A percentile compares a stretch with the other conserved stretches of the same genome.
Conservation (phyloP, 2,113 vertebrate genomes). For the Sialia sialis region DNA sequence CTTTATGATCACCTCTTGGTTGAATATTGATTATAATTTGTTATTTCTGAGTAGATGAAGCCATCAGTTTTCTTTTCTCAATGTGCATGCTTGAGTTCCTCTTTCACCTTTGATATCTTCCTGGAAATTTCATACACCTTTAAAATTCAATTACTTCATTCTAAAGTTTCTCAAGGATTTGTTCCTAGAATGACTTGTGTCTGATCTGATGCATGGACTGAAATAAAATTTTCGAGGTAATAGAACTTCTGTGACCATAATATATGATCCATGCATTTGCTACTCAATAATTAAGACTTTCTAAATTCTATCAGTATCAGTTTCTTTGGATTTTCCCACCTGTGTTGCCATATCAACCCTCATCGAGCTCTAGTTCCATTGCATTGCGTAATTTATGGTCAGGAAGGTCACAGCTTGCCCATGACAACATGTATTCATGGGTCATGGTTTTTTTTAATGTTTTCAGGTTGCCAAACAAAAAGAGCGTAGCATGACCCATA, state of each 20-base stretch:
- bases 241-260: neutral
- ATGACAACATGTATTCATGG: accelerated
- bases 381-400: neutral
- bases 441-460: neutral
- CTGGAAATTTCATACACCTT: neutral
- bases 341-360: neutral
- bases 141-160: neutral
- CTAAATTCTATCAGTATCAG: neutral
- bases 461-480: neutral
- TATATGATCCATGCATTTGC: neutral
- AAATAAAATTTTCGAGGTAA: neutral
- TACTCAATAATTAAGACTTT: neutral
- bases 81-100: neutral
- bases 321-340: neutral
- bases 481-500: neutral
- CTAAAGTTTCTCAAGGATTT: neutral
- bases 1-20: neutral
- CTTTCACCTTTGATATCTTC: neutral
- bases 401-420: neutral
- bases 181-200: neutral
- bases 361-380: neutral
- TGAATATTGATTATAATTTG: neutral
- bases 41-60: neutral
- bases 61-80: neutral
- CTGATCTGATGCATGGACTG: neutral